phyloP scores from a whole-genome alignment of 2,888 invertebrate species.

The Sialis fuliginosa region DNA sequence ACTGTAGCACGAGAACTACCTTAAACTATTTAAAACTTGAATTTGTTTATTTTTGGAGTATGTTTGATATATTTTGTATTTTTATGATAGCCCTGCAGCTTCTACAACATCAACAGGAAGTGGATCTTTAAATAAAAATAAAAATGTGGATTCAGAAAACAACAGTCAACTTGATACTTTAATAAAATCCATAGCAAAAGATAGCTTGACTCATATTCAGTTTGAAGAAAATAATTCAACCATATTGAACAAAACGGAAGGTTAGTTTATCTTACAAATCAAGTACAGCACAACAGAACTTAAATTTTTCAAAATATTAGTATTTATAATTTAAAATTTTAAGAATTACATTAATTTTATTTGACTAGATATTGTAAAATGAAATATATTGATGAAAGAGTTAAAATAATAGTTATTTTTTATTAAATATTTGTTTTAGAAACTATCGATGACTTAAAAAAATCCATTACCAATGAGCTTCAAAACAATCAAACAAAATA shows the following conservation, averaged over 20 bases:
- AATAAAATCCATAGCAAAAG: slow-evolving; percentile 58
- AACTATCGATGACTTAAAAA: slow-evolving; percentile 1
- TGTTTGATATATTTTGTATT: no score
- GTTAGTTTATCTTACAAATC: slow-evolving; percentile 25
- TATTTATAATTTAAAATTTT: no score
- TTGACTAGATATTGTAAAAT: background rate
- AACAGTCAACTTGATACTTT: slow-evolving; percentile 48
- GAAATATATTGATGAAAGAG: background rate
- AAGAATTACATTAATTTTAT: no score
- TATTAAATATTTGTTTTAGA: background rate
- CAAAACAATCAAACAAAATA: slow-evolving; percentile 54
- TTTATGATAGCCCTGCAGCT: background rate
- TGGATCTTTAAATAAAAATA: background rate
- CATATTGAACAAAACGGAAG: slow-evolving; percentile 29
- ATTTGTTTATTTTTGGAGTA: no score
- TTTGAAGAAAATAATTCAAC: slow-evolving; percentile 35
- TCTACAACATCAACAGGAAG: background rate
- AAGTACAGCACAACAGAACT: slow-evolving; percentile 25
- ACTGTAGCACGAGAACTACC: no score
- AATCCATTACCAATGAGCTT: slow-evolving; percentile 26
- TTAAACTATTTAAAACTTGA: no score
- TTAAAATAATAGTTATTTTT: background rate
- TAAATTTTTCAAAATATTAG: no score
- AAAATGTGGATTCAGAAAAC: slow-evolving; percentile 19
- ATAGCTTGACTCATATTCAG: slow-evolving; percentile 36